phyloP scores from a whole-genome alignment of 1,140 invertebrate species.

The Reticulitermes speratus region DNA sequence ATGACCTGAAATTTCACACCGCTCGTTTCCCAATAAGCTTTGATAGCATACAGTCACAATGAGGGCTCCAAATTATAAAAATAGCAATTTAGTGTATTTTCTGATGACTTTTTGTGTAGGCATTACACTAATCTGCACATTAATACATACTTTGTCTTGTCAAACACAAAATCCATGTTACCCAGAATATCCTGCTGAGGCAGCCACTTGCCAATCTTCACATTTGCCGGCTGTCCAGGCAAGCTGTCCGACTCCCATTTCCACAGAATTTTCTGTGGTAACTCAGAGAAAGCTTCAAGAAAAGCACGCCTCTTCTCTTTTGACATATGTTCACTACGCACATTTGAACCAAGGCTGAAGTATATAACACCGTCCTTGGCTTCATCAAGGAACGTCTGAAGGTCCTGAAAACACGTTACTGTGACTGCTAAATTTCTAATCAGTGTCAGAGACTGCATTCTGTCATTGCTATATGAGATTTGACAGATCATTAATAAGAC shows the following conservation, averaged over 20 bases:
- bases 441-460: too few species aligned
- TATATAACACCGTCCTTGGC: constrained; percentile 27
- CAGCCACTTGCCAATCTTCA: constrained; percentile 60
- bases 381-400: constrained; percentile 29
- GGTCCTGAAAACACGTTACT: constrained; percentile 27
- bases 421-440: too few species aligned
- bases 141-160: not conserved
- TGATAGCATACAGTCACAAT: too few species aligned
- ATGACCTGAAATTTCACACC: too few species aligned
- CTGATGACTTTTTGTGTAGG: too few species aligned
- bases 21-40: too few species aligned
- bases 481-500: too few species aligned
- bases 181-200: constrained; percentile 63
- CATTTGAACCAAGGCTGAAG: constrained; percentile 32
- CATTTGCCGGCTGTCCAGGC: constrained; percentile 57
- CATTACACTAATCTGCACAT: too few species aligned
- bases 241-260: constrained; percentile 57
- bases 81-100: too few species aligned
- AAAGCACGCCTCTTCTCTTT: constrained; percentile 32
- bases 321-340: constrained; percentile 20
- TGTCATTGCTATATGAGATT: too few species aligned
- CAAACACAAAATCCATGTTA: not conserved
- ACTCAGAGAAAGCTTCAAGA: constrained; percentile 42
- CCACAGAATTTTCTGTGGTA: constrained; percentile 56
- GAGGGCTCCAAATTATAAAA: too few species aligned